Evolutionary conservation across 2,888 invertebrate species (phyloP).

Genomic region (Elmis aenea): DNA sequence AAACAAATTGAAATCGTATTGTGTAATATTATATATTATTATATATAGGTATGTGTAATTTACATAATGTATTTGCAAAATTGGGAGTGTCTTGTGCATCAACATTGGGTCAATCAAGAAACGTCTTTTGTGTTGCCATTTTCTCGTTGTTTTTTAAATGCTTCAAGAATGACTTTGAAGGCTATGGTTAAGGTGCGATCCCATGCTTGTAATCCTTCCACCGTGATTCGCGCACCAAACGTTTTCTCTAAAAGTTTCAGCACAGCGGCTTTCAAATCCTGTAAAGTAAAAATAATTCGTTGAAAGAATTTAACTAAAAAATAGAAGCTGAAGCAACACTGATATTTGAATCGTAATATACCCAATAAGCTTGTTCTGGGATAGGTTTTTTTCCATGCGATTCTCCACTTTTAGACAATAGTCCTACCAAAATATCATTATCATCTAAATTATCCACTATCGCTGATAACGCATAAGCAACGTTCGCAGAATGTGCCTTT

Average conservation of each 20-base stretch:
- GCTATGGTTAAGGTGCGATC: conserved; percentile 43
- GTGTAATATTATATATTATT: no score
- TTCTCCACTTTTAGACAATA: conserved; percentile 47
- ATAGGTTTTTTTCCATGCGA: conserved; percentile 35
- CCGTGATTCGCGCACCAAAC: conserved; percentile 44
- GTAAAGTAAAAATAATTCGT: no score
- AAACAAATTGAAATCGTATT: no score
- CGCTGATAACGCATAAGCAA: conserved; percentile 48
- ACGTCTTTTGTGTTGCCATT: no score
- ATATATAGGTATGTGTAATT: no score
- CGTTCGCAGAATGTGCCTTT: conserved; percentile 50
- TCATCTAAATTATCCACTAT: conserved; percentile 51
- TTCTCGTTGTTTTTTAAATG: conserved; percentile 13
- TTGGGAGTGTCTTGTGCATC: no score
- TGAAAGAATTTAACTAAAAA: no score
- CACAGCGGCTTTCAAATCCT: conserved; percentile 46
- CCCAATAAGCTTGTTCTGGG: conserved; percentile 16
- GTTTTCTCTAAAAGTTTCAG: conserved; percentile 42
- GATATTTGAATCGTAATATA: conserved; percentile 7
- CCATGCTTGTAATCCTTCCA: conserved; percentile 46
- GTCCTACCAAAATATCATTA: conserved; percentile 45
- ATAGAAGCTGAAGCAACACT: no score
- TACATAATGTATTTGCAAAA: no score
- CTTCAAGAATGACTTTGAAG: conserved; percentile 35
- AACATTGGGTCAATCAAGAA: no score